A percentile compares a stretch with the other conserved stretches of the same genome.
Conservation (phyloP, 2,113 vertebrate genomes). For the Aegotheles bennettii region DNA sequence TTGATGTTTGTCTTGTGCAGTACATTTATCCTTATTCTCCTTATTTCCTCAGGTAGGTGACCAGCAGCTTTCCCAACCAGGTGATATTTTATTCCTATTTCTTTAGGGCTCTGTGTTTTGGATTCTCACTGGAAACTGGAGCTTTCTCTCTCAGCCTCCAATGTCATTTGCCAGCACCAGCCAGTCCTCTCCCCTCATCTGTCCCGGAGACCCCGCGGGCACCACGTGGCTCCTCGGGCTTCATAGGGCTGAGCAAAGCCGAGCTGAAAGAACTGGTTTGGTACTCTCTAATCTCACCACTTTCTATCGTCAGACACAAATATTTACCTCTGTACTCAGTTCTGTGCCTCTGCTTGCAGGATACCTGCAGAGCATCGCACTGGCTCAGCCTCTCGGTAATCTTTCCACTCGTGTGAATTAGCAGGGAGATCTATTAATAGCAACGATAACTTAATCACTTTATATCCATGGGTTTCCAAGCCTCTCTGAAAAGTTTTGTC, state of each 20-base stretch:
- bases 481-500: background rate
- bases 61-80: background rate
- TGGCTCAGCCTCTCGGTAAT: background rate
- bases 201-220: background rate
- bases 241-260: background rate
- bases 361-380: background rate
- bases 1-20: background rate
- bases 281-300: too few relatives aligned
- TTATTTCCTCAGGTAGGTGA: background rate
- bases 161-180: too few relatives aligned
- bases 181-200: background rate
- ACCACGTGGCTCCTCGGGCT: too few relatives aligned
- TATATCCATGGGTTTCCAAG: rapidly evolving
- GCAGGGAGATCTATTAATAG: background rate
- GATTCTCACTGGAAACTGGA: background rate
- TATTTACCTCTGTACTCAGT: background rate
- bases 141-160: background rate
- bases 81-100: background rate
- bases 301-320: background rate
- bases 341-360: background rate
- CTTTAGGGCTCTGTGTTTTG: background rate
- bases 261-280: background rate
- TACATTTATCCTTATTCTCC: background rate
- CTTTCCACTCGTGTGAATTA: background rate
- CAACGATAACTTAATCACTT: background rate